Evolutionary conservation across 2,888 invertebrate genomes (phyloP), one percentile per base, ranked within the genome.

Genomic region (Anthoptus insignis): DNA sequence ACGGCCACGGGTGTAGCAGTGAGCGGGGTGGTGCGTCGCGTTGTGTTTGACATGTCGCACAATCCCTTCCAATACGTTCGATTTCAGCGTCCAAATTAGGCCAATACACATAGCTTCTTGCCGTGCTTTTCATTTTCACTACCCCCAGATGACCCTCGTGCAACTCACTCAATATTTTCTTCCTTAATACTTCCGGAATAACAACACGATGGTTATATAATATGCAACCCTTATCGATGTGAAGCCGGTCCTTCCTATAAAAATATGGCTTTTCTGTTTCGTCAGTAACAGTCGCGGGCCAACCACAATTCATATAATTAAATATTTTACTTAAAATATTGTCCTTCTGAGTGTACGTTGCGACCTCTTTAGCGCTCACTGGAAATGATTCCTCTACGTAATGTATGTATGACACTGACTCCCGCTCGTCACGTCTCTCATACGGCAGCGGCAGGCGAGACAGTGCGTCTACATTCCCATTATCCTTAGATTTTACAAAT

Each of bases 31-130:
- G 72, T 9, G 74, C 73, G 53, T 71, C 73, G 11, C 71, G 71
- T 39, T 68, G 64, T 16, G 39, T 27, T 4, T 60, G 65, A 45
- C 74, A 76, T 16, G 74, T 65, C 3, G n/a, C 58, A 34, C 76
- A 76, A 2, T 61, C 54, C 7, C 70, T 52, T 47, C 71, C 60
- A 19, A 70, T 6, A 1, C 52, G 45, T 37, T 76, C 73, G n/a
- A 75, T 66, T 7, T 73, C 69, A 0, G 22, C 21, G 39, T 76
- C 76, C 9, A 75, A 45, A n/a, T 52, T 64, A 3, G 72, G 70
- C 74, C 73, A 75, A 37, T 72, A 77, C 1, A 75, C 70, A 37
- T 72, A 75, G 37, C 58, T 70, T 0, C 73, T 59, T 0, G 71
- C 68, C 4, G 71, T 50, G 39, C 60, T 65, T 69, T 75, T 73